A percentile compares a stretch with the other conserved stretches of the same genome.
These are phyloP conservation scores for Polydrusus tereticollis DNA, from an alignment of 2,888 invertebrate species.

Conservation along the genomic window DNA sequence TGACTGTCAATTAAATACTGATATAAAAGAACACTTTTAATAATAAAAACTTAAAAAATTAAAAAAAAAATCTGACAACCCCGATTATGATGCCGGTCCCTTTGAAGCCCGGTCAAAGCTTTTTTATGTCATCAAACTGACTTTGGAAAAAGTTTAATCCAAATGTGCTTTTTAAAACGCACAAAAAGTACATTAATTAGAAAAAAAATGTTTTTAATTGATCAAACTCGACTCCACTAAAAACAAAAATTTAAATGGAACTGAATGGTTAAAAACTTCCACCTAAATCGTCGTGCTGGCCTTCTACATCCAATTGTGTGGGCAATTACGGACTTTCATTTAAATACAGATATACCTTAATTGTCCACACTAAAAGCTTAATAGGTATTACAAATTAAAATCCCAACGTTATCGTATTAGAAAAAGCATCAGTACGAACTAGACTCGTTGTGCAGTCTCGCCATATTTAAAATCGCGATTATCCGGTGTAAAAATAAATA, in stretches of 20 bases:
- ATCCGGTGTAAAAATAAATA: not conserved
- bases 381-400: conserved; percentile 46
- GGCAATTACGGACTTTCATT: conserved; percentile 46
- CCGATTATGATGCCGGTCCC: too few relatives aligned
- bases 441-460: not conserved
- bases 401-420: conserved; percentile 32
- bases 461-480: not conserved
- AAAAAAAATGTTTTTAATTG: not conserved
- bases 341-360: conserved; percentile 47
- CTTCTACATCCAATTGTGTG: conserved; percentile 44
- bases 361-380: conserved; percentile 41
- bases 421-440: conserved; percentile 29
- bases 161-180: too few relatives aligned
- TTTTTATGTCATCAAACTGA: too few relatives aligned
- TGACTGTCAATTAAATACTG: too few relatives aligned
- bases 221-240: not conserved
- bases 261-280: conserved; percentile 1
- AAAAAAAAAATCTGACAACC: too few relatives aligned
- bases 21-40: too few relatives aligned
- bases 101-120: too few relatives aligned
- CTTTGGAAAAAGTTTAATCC: too few relatives aligned
- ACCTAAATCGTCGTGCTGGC: conserved; percentile 25
- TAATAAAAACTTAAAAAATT: too few relatives aligned
- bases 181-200: too few relatives aligned
- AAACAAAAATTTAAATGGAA: conserved; percentile 12